Base-by-base conservation (phyloP, 37 sponge, comb jelly and placozoan genomes). In the Bolinopsis microptera region DNA sequence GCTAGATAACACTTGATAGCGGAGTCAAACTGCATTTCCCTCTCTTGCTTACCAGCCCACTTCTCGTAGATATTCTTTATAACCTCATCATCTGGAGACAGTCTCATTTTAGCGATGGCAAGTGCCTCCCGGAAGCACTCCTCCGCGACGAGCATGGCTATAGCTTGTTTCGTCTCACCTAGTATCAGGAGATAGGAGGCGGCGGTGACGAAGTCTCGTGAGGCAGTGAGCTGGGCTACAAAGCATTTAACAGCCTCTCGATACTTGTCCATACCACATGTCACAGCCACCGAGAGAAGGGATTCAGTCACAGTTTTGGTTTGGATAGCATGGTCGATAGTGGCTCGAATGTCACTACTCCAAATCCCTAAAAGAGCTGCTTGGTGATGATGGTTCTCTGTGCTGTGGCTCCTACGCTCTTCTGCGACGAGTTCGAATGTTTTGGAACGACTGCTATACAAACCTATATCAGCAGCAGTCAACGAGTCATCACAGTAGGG, bases 21-120 rank as follows among this genome's bases (percentile, higher is more conserved):
- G 39, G 61, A 41, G 90, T 86, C 90, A 86, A 86, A 41, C 61
- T 86, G 90, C 90, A 86, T 86, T 24, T 86, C 90, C 27, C 35
- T 24, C 30, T 86, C 90, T 61, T 86, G 90, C 30, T 34, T 37
- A 23, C 9, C 25, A 1, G 90, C 90, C 90, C 90, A 86, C 67
- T 48, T 39, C 68, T 26, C 16, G 67, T 86, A 86, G 3, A 86
- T 39, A 39, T 24, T 38, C 68, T 22, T 13, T 9, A 86, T 39
- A 18, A 25, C 1, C 21, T 13, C 67, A 34, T 86, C 67, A 0
- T 39, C 68, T 0, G 90, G 90, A 3, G 90, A 38, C 30, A 86
- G 90, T 86, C 90, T 39, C 23, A 86, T 35, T 40, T 86, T 86
- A 24, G 90, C 90, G 16, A 86, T 40, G 3, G 90, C 67, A 0